Conservation (phyloP, 2,797 vertebrate genomes). For the Coreius guichenoti region DNA sequence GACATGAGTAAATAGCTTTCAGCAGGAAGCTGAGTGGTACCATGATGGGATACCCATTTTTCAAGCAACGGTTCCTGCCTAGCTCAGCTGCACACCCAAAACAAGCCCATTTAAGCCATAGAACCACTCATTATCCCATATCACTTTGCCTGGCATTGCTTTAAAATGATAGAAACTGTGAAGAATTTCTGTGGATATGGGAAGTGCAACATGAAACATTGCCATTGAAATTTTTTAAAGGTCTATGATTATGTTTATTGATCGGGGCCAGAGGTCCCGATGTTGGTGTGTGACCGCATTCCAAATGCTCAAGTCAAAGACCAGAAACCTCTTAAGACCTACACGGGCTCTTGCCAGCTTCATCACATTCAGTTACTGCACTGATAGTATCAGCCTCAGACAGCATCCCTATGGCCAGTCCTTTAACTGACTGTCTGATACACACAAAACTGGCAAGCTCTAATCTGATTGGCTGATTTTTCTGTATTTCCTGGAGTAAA, state of each 20-base stretch:
- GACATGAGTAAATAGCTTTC: slow-evolving; percentile 42
- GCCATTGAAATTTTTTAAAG: neutral
- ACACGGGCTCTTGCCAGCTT: slow-evolving; percentile 6
- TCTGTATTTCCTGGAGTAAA: neutral
- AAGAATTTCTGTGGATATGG: neutral
- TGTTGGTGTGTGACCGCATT: neutral
- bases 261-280: neutral
- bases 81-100: slow-evolving; percentile 32
- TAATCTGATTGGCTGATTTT: slow-evolving; percentile 22
- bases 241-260: slow-evolving; percentile 6
- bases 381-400: slow-evolving; percentile 25
- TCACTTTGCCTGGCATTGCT: neutral
- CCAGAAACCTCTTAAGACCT: slow-evolving; percentile 9
- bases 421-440: neutral
- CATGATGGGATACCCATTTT: slow-evolving; percentile 40
- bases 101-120: slow-evolving; percentile 26
- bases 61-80: slow-evolving; percentile 18
- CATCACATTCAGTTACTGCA: slow-evolving; percentile 30
- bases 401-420: neutral
- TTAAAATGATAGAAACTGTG: slow-evolving; percentile 21
- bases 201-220: neutral
- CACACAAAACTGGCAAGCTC: slow-evolving; percentile 8
- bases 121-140: slow-evolving; percentile 27
- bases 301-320: neutral
- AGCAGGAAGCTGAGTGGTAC: slow-evolving; percentile 38